Evolutionary conservation across 2,113 vertebrate genomes (phyloP).

Genomic region (Perognathus longimembris): DNA sequence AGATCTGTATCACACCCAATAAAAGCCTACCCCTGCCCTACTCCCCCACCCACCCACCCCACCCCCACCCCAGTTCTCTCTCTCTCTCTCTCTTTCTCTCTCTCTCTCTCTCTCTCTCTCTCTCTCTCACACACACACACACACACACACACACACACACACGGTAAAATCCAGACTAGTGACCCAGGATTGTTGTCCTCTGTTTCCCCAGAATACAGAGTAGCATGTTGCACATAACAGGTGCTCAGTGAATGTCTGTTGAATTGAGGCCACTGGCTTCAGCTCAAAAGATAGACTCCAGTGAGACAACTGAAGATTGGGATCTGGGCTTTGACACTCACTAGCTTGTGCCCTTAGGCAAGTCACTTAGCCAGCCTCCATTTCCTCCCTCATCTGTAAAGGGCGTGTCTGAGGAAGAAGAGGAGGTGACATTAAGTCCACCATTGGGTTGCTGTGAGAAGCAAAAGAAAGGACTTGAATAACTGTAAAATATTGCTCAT

Average conservation of each 20-base stretch:
- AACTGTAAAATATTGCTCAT: neutral
- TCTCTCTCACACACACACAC: neutral
- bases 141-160: neutral
- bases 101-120: neutral
- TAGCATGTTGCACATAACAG: neutral
- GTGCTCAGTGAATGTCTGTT: neutral
- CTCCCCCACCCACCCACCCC: neutral
- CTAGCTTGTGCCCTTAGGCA: neutral
- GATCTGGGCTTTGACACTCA: neutral
- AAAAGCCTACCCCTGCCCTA: conserved; percentile 44
- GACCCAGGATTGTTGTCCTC: neutral
- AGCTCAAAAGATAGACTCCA: neutral
- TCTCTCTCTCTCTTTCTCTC: neutral
- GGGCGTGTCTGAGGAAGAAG: neutral
- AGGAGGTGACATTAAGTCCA: neutral
- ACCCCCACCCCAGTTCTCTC: neutral
- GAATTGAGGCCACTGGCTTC: conserved; percentile 13
- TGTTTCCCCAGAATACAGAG: conserved; percentile 16
- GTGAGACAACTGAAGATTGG: neutral
- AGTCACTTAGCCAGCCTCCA: neutral
- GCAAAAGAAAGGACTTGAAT: conserved; percentile 9
- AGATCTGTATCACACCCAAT: conserved; percentile 65
- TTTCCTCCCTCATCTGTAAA: neutral
- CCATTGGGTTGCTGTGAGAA: neutral
- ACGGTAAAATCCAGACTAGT: neutral